Conservation (phyloP, 37 sponge, comb jelly and placozoan genomes). For the Trichoplax adhaerens region DNA sequence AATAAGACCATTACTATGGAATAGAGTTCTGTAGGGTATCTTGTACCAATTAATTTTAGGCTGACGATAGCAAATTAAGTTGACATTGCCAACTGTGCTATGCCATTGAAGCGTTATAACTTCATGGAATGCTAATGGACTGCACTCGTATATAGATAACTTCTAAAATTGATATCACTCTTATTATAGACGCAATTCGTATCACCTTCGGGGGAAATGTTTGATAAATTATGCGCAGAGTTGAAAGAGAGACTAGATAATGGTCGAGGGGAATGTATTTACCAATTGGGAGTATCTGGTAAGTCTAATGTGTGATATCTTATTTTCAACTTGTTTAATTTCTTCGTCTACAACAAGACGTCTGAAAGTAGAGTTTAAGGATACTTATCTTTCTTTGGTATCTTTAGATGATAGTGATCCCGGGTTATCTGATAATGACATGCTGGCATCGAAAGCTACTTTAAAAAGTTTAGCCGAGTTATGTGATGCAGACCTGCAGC, state of each 20-base stretch:
- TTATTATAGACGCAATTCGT: conserved; percentile 4
- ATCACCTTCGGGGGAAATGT: conserved; percentile 54
- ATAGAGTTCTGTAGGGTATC: too few relatives aligned
- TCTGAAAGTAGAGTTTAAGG: not conserved
- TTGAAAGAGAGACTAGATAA: conserved; percentile 48
- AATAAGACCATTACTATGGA: too few relatives aligned
- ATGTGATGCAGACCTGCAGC: conserved; percentile 53
- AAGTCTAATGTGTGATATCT: conserved; percentile 4
- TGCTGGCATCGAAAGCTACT: conserved; percentile 62
- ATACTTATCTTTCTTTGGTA: not conserved
- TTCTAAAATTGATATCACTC: too few relatives aligned
- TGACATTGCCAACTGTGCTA: too few relatives aligned
- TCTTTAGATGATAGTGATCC: conserved; percentile 1
- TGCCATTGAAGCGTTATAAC: too few relatives aligned
- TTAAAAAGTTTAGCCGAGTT: conserved; percentile 40
- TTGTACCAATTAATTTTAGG: too few relatives aligned
- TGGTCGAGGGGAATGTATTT: conserved; percentile 86
- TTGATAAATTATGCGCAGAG: conserved; percentile 41
- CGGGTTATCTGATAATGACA: conserved; percentile 62
- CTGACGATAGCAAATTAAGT: too few relatives aligned
- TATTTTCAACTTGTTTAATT: not conserved
- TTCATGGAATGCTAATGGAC: too few relatives aligned
- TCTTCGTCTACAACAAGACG: too few relatives aligned
- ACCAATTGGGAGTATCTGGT: conserved; percentile 68
- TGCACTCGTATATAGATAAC: too few relatives aligned